phyloP scores from a whole-genome alignment of 2,113 vertebrate species.

The Naja naja region DNA sequence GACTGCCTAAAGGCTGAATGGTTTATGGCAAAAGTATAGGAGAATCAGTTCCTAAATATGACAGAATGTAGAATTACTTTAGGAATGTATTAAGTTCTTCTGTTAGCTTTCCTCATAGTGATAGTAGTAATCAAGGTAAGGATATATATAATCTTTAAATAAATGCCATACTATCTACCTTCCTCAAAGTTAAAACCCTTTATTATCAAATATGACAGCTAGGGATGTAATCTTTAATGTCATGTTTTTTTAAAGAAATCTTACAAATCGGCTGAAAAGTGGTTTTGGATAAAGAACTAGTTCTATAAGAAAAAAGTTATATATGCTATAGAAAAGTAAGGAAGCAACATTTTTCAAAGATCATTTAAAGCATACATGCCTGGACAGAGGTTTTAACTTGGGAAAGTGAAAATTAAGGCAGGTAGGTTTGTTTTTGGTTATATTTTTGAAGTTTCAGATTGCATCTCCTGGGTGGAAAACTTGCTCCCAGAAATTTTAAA shows the following conservation, averaged over 20 bases:
- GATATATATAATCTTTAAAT: not conserved
- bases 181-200: not conserved
- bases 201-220: not conserved
- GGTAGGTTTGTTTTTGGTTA: not conserved
- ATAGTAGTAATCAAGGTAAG: not conserved
- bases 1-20: not conserved
- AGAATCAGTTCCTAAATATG: not conserved
- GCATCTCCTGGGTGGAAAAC: not conserved
- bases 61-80: not conserved
- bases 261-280: not conserved
- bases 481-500: not conserved
- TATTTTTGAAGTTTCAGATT: not conserved
- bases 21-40: not conserved
- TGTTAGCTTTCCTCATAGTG: not conserved
- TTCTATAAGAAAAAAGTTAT: not conserved
- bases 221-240: not conserved
- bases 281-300: not conserved
- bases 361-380: not conserved
- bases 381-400: not conserved
- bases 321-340: not conserved
- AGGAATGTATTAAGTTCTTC: not conserved
- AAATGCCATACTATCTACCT: not conserved
- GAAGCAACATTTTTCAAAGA: not conserved
- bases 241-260: not conserved
- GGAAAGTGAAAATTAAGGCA: not conserved